A percentile compares a stretch with the other conserved stretches of the same genome.
These are phyloP conservation scores for Ophioninae sp. DNA, from an alignment of 2,888 invertebrate genomes.

Conservation along the genomic window DNA sequence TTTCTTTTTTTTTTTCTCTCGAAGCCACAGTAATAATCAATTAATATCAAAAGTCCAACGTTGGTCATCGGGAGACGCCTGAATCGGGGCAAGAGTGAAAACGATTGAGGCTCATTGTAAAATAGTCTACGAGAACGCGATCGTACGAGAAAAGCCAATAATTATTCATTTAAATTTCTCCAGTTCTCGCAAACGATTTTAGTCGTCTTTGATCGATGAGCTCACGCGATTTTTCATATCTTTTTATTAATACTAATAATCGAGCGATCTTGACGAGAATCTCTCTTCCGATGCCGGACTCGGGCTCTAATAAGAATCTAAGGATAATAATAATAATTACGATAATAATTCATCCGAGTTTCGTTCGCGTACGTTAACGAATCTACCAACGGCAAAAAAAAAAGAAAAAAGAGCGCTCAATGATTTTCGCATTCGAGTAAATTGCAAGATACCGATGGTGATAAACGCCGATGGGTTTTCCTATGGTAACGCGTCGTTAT, in stretches of 20 bases:
- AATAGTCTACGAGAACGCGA: constrained; percentile 13
- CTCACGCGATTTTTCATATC: constrained; percentile 48
- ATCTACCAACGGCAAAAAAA: constrained; percentile 15
- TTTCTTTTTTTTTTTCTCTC: constrained; percentile 17
- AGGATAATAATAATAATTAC: constrained; percentile 39
- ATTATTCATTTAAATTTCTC: constrained; percentile 8
- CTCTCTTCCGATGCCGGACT: constrained; percentile 55
- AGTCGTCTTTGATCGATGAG: constrained; percentile 31
- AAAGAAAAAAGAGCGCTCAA: constrained; percentile 1
- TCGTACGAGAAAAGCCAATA: constrained; percentile 1
- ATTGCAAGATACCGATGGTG: constrained; percentile 11
- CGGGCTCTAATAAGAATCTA: constrained; percentile 35
- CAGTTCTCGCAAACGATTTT: constrained; percentile 10
- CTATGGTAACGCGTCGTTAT: constrained; percentile 39
- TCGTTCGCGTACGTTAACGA: constrained; percentile 42
- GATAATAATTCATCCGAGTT: constrained; percentile 51
- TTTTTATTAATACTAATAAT: constrained; percentile 39
- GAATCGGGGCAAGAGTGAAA: constrained; percentile 35
- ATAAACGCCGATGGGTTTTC: constrained; percentile 20
- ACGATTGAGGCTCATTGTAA: constrained; percentile 25
- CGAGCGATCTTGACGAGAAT: constrained; percentile 41
- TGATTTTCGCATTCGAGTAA: constrained; percentile 25
- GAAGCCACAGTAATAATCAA: constrained; percentile 36
- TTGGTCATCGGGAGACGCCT: constrained; percentile 50
- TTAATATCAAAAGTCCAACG: constrained; percentile 41